Percentiles rank a stretch among this genome's conserved stretches.
phyloP scores from a whole-genome alignment of 2,888 invertebrate genomes.

The Aricia artaxerxes region DNA sequence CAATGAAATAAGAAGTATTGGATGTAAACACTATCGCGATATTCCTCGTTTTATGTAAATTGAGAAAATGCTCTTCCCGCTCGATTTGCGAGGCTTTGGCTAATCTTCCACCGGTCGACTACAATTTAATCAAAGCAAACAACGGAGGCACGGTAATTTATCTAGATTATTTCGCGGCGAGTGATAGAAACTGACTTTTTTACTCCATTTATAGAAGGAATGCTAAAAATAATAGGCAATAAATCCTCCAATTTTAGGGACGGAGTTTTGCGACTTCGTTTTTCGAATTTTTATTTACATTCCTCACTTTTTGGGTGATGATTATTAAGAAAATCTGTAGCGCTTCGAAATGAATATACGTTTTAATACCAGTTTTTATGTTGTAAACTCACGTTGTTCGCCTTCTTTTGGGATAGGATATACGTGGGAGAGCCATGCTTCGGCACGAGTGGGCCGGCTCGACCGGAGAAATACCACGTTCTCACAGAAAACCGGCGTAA shows the following conservation, averaged over 20 bases:
- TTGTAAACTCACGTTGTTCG: too few relatives aligned
- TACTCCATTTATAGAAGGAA: constrained; percentile 59
- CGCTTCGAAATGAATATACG: background rate
- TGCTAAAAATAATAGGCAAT: constrained; percentile 27
- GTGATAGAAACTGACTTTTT: constrained; percentile 75
- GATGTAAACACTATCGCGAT: constrained; percentile 63
- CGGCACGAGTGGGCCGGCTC: too few relatives aligned
- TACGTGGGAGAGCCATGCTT: too few relatives aligned
- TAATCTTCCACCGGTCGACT: constrained; percentile 78
- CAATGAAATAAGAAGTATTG: constrained; percentile 49
- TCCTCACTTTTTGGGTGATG: background rate
- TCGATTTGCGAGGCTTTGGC: constrained; percentile 76
- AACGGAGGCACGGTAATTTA: constrained; percentile 75
- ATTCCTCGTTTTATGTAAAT: constrained; percentile 74
- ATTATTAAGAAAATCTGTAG: background rate
- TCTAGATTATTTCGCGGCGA: constrained; percentile 78
- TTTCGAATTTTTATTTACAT: constrained; percentile 3
- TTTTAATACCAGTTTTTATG: background rate
- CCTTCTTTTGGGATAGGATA: too few relatives aligned
- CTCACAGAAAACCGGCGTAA: too few relatives aligned
- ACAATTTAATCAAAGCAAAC: constrained; percentile 81
- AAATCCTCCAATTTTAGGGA: constrained; percentile 15
- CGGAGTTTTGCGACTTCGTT: constrained; percentile 13
- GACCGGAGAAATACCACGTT: too few relatives aligned
- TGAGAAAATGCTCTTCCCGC: constrained; percentile 71